Evolutionary conservation across 1,140 invertebrate species (phyloP).

Genomic region (Drosophila sucinea): DNA sequence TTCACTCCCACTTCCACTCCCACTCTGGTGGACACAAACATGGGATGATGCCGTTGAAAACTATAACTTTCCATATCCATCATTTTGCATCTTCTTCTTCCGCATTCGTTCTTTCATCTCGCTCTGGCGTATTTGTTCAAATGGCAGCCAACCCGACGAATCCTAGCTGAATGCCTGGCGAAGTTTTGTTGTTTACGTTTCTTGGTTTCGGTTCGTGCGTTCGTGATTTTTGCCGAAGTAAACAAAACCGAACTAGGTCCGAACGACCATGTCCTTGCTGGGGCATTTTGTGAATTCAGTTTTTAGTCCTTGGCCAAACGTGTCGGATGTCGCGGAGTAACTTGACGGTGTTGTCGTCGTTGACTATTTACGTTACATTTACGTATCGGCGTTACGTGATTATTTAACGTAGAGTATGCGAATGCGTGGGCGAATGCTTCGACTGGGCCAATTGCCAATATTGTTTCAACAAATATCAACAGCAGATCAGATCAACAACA

Average conservation of each 20-base stretch:
- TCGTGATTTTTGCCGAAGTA: conserved; percentile 10
- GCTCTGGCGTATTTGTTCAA: conserved; percentile 30
- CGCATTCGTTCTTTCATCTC: conserved; percentile 25
- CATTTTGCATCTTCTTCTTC: conserved; percentile 28
- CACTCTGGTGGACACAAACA: no score
- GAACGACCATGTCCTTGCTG: conserved; percentile 50
- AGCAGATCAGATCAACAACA: conserved; percentile 32
- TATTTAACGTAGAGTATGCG: conserved; percentile 30
- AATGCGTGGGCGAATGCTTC: conserved; percentile 22
- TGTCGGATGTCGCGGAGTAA: conserved; percentile 57
- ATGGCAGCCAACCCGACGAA: conserved; percentile 51
- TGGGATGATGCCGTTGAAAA: neutral
- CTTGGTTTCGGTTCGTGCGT: neutral
- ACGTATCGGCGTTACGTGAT: conserved; percentile 60
- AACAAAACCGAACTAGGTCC: neutral
- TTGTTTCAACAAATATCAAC: conserved; percentile 62
- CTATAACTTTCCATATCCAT: conserved; percentile 26
- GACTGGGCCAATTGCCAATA: conserved; percentile 57
- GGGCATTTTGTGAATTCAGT: conserved; percentile 54
- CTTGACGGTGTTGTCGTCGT: neutral
- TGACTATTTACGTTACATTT: conserved; percentile 19
- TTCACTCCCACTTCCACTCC: neutral
- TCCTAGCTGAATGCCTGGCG: conserved; percentile 46
- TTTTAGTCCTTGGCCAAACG: conserved; percentile 77
- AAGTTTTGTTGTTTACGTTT: conserved; percentile 12